These are phyloP conservation scores for Sarcoramphus papa DNA, from an alignment of 2,797 vertebrate species.

Conservation along the genomic window DNA sequence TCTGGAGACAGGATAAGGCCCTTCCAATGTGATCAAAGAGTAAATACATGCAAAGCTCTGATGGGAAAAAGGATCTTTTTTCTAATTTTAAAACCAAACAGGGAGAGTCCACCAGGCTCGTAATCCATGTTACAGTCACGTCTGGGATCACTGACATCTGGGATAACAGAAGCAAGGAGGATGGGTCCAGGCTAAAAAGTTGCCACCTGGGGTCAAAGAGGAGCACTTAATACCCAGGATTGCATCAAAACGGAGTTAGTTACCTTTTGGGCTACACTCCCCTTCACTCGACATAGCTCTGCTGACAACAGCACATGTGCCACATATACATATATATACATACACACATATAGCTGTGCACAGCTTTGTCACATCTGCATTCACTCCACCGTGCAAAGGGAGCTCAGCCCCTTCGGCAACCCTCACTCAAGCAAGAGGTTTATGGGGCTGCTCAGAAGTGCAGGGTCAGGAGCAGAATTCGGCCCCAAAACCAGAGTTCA, in stretches of 20 bases:
- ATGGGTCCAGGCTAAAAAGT: background rate
- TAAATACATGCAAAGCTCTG: slow-evolving; percentile 56
- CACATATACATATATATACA: background rate
- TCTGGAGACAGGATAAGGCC: slow-evolving; percentile 57
- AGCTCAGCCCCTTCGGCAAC: background rate
- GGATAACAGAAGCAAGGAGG: background rate
- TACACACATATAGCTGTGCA: background rate
- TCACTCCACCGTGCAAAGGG: background rate
- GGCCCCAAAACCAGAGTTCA: background rate
- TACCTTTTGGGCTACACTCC: background rate
- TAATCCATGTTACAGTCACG: slow-evolving; percentile 17
- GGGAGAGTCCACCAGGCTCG: background rate
- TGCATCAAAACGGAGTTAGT: background rate
- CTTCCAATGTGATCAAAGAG: slow-evolving; percentile 54
- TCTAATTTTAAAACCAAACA: slow-evolving; percentile 59
- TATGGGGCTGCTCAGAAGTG: background rate
- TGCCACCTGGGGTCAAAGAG: background rate
- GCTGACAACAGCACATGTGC: background rate
- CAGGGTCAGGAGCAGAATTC: background rate
- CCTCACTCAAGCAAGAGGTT: background rate
- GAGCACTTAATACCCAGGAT: background rate
- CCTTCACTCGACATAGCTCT: background rate
- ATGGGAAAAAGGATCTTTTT: slow-evolving; percentile 47
- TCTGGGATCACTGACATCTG: slow-evolving; percentile 21
- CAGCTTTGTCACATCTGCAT: background rate